These are phyloP conservation scores for Gracilinanus agilis DNA, from an alignment of 2,113 vertebrate species.

Conservation along the genomic window DNA sequence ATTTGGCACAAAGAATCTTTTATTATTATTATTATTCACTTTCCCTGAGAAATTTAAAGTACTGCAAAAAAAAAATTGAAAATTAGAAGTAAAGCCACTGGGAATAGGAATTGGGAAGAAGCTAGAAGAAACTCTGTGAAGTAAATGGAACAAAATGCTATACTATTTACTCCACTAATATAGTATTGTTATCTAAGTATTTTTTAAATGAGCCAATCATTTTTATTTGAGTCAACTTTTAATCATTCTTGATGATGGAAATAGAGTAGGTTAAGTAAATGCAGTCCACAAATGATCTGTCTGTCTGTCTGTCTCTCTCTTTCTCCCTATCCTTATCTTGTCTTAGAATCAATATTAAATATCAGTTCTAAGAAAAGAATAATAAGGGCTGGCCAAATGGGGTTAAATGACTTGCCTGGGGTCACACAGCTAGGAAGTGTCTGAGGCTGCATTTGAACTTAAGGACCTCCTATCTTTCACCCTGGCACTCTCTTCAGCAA, in stretches of 20 bases:
- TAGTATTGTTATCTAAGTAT: not conserved
- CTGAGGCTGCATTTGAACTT: too few species aligned
- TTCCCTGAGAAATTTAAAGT: constrained; percentile 55
- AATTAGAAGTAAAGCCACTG: constrained; percentile 59
- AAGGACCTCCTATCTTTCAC: too few species aligned
- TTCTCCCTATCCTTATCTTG: too few species aligned
- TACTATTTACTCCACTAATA: not conserved
- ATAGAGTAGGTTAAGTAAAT: constrained; percentile 29
- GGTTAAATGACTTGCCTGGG: too few species aligned
- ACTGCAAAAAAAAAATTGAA: constrained; percentile 65
- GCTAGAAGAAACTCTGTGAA: not conserved
- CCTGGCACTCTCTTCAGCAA: too few species aligned
- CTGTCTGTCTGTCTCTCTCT: too few species aligned
- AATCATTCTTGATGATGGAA: constrained; percentile 17
- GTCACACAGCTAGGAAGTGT: too few species aligned
- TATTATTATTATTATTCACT: constrained; percentile 54
- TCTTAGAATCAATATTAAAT: too few species aligned
- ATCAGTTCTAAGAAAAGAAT: too few species aligned
- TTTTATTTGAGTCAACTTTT: constrained; percentile 2
- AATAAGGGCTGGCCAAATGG: too few species aligned
- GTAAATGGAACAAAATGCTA: constrained; percentile 24
- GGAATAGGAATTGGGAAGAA: not conserved
- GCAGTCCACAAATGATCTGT: constrained; percentile 22
- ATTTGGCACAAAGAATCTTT: constrained; percentile 56
- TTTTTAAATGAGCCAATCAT: not conserved